A percentile compares a stretch with the other conserved stretches of the same genome.
Conservation (phyloP, 2,113 vertebrate genomes). For the Microtus pennsylvanicus region DNA sequence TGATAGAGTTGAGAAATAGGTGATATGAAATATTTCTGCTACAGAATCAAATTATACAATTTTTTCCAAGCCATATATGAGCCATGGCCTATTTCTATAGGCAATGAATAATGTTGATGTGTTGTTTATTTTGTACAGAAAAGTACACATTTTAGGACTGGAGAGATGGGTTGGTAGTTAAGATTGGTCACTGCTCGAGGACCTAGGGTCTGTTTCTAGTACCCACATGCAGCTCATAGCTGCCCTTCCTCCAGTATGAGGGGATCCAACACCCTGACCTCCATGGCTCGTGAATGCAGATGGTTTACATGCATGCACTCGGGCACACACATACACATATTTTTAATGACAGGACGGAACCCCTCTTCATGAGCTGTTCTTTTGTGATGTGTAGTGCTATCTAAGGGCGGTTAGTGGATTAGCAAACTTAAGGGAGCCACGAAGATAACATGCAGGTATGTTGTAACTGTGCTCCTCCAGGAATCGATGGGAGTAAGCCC, state of each 20-base stretch:
- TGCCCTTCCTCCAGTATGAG: background rate
- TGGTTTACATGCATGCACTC: background rate
- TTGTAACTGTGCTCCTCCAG: background rate
- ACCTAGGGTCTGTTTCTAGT: background rate
- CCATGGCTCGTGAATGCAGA: background rate
- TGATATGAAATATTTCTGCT: constrained; percentile 50
- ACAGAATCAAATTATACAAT: constrained; percentile 42
- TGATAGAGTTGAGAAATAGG: background rate
- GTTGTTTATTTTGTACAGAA: background rate
- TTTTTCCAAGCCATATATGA: background rate
- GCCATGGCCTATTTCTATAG: background rate
- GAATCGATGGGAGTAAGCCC: background rate
- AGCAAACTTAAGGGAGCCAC: constrained; percentile 1
- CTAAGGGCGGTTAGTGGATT: background rate
- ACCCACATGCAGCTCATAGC: background rate
- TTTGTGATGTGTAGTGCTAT: background rate
- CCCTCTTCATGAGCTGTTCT: background rate
- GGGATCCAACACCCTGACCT: background rate
- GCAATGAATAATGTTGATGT: background rate
- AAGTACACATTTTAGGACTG: background rate
- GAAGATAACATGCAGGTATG: background rate
- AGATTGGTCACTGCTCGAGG: background rate
- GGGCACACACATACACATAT: background rate
- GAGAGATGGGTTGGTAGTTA: background rate
- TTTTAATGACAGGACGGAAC: background rate